Percentiles rank a stretch among this genome's conserved stretches.
Evolutionary conservation across 2,797 vertebrate genomes (phyloP).

Genomic region (Cyprinella venusta): DNA sequence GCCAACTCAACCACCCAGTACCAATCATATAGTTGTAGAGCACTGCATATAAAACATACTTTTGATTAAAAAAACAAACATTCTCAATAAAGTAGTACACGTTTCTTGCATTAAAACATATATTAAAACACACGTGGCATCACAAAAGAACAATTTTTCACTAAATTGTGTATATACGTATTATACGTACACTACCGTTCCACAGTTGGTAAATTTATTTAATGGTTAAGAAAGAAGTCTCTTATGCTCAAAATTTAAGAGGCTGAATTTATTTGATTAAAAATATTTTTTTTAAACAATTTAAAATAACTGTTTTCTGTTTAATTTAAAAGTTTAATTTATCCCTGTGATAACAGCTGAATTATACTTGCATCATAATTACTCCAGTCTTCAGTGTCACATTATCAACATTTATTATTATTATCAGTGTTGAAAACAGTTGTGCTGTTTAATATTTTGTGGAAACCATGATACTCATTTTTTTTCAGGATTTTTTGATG

Average conservation of each 20-base stretch:
- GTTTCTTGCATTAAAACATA: background rate
- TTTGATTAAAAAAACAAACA: background rate
- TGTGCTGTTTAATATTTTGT: background rate
- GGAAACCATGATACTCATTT: background rate
- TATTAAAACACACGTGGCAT: too few relatives aligned
- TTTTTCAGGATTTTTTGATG: background rate
- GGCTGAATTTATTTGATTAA: background rate
- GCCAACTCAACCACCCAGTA: background rate
- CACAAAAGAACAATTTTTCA: too few relatives aligned
- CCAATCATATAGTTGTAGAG: background rate
- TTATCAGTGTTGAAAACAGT: background rate
- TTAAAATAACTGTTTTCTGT: background rate
- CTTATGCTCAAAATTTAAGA: background rate
- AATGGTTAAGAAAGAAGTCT: background rate
- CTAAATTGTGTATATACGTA: too few relatives aligned
- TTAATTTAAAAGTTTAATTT: background rate
- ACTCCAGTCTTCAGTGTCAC: background rate
- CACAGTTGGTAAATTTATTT: background rate
- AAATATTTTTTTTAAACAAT: too few relatives aligned
- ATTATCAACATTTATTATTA: background rate
- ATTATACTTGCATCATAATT: background rate
- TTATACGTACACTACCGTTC: too few relatives aligned
- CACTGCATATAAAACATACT: background rate
- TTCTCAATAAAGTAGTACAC: too few relatives aligned
- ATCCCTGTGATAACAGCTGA: background rate